Percentiles rank a stretch among this genome's conserved stretches.
These are phyloP conservation scores for Diploptera punctata DNA, from an alignment of 2,888 invertebrate species.

Conservation along the genomic window DNA sequence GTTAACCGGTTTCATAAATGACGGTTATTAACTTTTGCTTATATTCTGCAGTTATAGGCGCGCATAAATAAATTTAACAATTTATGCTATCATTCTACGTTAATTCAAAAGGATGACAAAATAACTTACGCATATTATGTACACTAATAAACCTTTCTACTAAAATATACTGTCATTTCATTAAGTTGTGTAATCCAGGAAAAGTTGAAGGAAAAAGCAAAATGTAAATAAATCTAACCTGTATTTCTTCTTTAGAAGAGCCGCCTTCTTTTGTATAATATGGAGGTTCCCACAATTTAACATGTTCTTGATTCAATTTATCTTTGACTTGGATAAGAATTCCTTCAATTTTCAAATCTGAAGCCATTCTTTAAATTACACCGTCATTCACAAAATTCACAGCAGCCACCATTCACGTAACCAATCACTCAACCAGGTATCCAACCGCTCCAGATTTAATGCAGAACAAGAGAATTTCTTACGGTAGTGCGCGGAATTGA, in stretches of 20 bases:
- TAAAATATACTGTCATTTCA: not conserved
- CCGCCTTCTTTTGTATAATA: conserved; percentile 63
- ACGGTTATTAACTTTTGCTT: not conserved
- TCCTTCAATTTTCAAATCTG: conserved; percentile 58
- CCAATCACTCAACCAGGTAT: no score
- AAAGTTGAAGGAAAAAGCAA: no score
- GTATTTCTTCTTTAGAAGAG: conserved; percentile 56
- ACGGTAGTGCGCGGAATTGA: no score
- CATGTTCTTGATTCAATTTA: conserved; percentile 68
- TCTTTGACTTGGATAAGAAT: conserved; percentile 69
- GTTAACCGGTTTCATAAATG: not conserved
- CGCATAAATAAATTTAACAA: not conserved
- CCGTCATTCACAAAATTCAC: no score
- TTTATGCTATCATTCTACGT: not conserved
- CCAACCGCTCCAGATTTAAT: no score
- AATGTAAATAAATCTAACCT: conserved; percentile 55
- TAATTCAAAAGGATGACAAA: not conserved
- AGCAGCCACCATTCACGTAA: no score
- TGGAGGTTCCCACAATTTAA: conserved; percentile 80
- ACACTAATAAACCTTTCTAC: not conserved
- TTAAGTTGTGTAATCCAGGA: not conserved
- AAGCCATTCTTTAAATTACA: conserved; percentile 34
- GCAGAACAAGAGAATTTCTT: no score
- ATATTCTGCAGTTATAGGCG: not conserved
- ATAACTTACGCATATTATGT: not conserved